A percentile compares a stretch with the other conserved stretches of the same genome.
These are phyloP conservation scores for Drosophila phalerata DNA, from an alignment of 2,888 invertebrate species.

Conservation along the genomic window DNA sequence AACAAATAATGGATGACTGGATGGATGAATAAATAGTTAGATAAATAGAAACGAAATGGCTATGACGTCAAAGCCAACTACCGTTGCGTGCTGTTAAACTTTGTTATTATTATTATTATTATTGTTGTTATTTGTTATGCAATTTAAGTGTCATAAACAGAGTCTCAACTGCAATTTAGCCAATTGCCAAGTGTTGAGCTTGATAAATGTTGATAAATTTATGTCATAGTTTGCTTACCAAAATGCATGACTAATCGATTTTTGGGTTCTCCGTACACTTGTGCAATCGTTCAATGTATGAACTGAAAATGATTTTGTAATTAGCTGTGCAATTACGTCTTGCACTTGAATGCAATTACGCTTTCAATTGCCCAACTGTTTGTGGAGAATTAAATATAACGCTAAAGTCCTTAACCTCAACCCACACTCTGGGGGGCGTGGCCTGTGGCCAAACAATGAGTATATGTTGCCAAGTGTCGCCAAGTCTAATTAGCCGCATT, in stretches of 20 bases:
- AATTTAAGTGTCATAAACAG: slow-evolving; percentile 34
- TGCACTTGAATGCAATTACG: slow-evolving; percentile 22
- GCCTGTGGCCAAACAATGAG: slow-evolving; percentile 30
- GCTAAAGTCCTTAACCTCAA: slow-evolving; percentile 10
- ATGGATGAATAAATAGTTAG: slow-evolving; percentile 3
- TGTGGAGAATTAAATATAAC: slow-evolving; percentile 23
- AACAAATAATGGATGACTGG: too few relatives aligned
- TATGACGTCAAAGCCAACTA: slow-evolving; percentile 23
- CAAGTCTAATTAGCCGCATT: slow-evolving; percentile 62
- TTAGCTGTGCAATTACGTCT: slow-evolving; percentile 22
- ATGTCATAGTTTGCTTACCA: slow-evolving; percentile 2
- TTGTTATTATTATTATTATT: slow-evolving; percentile 7
- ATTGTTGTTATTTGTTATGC: slow-evolving; percentile 17
- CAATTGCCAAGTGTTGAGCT: slow-evolving; percentile 10
- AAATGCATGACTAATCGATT: slow-evolving; percentile 15
- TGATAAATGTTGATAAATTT: slow-evolving; percentile 13
- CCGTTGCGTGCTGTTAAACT: slow-evolving; percentile 19
- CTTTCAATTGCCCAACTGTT: slow-evolving; percentile 30
- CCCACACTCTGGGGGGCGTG: slow-evolving; percentile 19
- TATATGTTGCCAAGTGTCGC: slow-evolving; percentile 40
- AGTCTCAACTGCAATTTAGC: slow-evolving; percentile 20
- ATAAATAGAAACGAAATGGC: slow-evolving; percentile 1
- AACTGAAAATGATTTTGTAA: slow-evolving; percentile 15
- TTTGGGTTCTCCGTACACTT: not conserved
- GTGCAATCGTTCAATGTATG: slow-evolving; percentile 2